These are phyloP conservation scores for Drosophila repleta DNA, from an alignment of 1,140 invertebrate genomes.

Conservation along the genomic window DNA sequence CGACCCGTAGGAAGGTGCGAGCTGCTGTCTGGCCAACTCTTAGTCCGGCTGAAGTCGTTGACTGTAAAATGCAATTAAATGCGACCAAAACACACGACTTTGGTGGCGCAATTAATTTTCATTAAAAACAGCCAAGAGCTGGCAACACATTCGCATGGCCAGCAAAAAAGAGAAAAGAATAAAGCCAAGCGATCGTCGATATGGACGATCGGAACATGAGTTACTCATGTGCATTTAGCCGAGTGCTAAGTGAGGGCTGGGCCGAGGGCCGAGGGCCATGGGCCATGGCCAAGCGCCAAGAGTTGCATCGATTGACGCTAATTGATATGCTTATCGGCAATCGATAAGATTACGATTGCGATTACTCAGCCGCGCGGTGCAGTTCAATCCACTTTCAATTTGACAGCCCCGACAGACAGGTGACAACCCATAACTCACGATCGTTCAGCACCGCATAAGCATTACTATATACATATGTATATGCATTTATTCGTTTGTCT, in stretches of 20 bases:
- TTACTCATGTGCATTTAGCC: conserved; percentile 9
- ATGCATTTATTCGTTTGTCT: conserved; percentile 22
- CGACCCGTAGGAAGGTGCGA: conserved; percentile 55
- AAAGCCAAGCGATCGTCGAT: conserved; percentile 21
- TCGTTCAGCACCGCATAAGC: conserved; percentile 27
- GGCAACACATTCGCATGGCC: conserved; percentile 11
- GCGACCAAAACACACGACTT: conserved; percentile 77
- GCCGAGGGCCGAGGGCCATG: conserved; percentile 9
- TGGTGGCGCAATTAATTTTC: conserved; percentile 81
- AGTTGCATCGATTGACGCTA: conserved; percentile 63
- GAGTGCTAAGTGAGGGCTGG: neutral
- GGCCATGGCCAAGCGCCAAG: conserved; percentile 20
- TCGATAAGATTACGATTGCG: conserved; percentile 61
- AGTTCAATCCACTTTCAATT: conserved; percentile 83
- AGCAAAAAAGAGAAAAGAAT: no score
- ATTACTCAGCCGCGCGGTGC: conserved; percentile 55
- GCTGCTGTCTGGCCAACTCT: conserved; percentile 45
- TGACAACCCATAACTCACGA: conserved; percentile 83
- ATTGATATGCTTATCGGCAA: conserved; percentile 83
- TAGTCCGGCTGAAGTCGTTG: conserved; percentile 29
- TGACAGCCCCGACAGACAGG: conserved; percentile 83
- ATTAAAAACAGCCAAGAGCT: conserved; percentile 56
- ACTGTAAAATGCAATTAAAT: conserved; percentile 78
- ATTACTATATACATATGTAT: conserved; percentile 4
- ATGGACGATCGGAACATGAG: conserved; percentile 41